A percentile compares a stretch with the other conserved stretches of the same genome.
These are phyloP conservation scores for Anas bahamensis DNA, from an alignment of 2,797 vertebrate genomes.

Conservation along the genomic window DNA sequence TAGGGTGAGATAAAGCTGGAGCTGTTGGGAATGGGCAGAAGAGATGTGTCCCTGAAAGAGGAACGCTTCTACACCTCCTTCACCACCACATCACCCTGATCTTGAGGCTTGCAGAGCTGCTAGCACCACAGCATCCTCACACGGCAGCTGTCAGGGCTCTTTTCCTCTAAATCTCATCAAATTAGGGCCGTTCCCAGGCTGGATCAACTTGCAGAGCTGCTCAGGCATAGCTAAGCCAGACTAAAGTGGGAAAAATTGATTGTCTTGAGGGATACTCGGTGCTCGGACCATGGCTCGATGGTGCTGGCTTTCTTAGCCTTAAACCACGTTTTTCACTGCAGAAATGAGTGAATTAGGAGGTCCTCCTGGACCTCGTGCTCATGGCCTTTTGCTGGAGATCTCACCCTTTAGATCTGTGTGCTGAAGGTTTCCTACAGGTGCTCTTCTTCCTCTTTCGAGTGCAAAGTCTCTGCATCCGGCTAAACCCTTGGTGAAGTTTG, in stretches of 20 bases:
- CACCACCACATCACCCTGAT: not conserved
- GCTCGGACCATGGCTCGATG: not conserved
- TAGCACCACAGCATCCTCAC: not conserved
- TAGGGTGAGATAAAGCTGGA: not conserved
- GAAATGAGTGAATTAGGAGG: not conserved
- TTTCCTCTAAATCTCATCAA: not conserved
- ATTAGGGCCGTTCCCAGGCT: not conserved
- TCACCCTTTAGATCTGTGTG: rapidly evolving
- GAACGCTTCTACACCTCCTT: not conserved
- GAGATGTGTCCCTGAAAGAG: not conserved
- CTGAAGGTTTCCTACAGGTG: not conserved
- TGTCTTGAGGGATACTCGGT: not conserved
- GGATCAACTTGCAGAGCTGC: not conserved
- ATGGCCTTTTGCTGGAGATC: not conserved
- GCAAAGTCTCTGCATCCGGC: not conserved
- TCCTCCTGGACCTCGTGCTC: rapidly evolving
- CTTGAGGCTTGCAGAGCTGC: not conserved
- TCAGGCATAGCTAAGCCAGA: not conserved
- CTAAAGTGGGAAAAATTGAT: not conserved
- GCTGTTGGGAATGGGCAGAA: not conserved
- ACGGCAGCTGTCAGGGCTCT: not conserved
- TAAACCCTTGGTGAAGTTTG: not conserved
- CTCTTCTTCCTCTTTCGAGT: not conserved
- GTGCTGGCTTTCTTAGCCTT: not conserved
- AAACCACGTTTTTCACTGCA: not conserved